These are phyloP conservation scores for Talpa occidentalis DNA, from an alignment of 2,113 vertebrate genomes.

Conservation along the genomic window DNA sequence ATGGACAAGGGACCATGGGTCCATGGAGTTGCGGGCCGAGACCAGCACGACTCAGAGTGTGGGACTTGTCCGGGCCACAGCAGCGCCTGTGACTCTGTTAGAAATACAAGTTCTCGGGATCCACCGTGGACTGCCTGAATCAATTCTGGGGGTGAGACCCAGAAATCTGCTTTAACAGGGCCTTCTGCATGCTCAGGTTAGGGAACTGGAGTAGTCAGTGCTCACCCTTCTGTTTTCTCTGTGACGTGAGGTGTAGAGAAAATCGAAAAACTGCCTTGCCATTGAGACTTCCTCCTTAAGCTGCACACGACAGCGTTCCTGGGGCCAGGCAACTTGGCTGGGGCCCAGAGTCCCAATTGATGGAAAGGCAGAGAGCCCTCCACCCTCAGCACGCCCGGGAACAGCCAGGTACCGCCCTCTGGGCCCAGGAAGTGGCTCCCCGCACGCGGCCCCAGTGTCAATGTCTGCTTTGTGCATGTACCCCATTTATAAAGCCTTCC, in stretches of 20 bases:
- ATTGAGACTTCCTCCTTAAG: not conserved
- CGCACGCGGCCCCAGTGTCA: not conserved
- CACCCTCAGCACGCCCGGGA: not conserved
- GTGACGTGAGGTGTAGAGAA: not conserved
- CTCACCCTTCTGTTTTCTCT: not conserved
- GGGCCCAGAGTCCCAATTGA: not conserved
- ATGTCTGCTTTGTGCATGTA: fast-evolving
- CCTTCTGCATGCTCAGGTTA: not conserved
- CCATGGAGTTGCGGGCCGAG: not conserved
- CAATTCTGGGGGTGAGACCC: not conserved
- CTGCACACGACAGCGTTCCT: not conserved
- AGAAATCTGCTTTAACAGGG: not conserved
- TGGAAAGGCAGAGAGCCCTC: not conserved
- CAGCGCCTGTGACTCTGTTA: not conserved
- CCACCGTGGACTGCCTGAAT: not conserved
- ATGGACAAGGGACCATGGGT: not conserved
- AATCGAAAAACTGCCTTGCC: fast-evolving
- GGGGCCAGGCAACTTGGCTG: not conserved
- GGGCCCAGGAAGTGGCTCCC: not conserved
- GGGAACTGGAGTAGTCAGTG: not conserved
- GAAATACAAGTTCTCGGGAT: not conserved
- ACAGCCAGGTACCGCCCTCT: not conserved
- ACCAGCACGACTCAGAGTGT: not conserved
- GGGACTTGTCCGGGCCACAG: too few relatives aligned
- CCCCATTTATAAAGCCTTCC: not conserved